Evolutionary conservation across 2,113 vertebrate genomes (phyloP).

Genomic region (Dissostichus mawsoni): DNA sequence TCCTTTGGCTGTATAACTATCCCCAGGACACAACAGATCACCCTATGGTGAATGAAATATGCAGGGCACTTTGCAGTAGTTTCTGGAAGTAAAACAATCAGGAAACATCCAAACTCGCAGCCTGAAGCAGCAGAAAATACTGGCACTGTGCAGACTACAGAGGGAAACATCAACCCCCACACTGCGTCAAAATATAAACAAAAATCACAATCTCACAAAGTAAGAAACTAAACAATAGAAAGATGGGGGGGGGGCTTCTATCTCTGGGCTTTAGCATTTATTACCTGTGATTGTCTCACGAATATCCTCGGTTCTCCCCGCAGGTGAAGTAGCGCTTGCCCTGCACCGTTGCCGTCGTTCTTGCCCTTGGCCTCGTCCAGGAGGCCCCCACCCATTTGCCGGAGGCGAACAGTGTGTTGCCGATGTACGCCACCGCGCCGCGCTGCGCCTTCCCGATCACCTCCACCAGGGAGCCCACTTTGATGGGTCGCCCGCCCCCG

Average conservation of each 20-base stretch:
- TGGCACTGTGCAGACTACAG: conserved; percentile 4
- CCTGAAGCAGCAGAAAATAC: not conserved
- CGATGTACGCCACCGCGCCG: conserved; percentile 95
- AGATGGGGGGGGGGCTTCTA: not conserved
- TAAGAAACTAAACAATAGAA: not conserved
- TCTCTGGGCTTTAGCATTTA: not conserved
- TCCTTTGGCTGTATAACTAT: not conserved
- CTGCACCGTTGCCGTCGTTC: conserved; percentile 97
- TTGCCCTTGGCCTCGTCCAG: conserved; percentile 96
- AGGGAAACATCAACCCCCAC: conserved; percentile 36
- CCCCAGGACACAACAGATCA: not conserved
- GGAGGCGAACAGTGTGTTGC: conserved; percentile 94
- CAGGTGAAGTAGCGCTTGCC: conserved; percentile 96
- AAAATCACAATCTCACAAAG: conserved; percentile 10
- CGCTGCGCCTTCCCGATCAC: conserved; percentile 97
- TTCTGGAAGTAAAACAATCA: not conserved
- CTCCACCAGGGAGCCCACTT: conserved; percentile 94
- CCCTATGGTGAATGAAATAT: not conserved
- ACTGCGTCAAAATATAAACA: conserved; percentile 10
- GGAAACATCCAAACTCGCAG: not conserved
- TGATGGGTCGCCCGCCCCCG: conserved; percentile 86
- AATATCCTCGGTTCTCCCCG: conserved; percentile 94
- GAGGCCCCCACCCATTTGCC: conserved; percentile 98
- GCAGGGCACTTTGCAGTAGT: not conserved
- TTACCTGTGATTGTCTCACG: conserved; percentile 97